Conservation (phyloP, 2,113 vertebrate species). For the Neogale vison region DNA sequence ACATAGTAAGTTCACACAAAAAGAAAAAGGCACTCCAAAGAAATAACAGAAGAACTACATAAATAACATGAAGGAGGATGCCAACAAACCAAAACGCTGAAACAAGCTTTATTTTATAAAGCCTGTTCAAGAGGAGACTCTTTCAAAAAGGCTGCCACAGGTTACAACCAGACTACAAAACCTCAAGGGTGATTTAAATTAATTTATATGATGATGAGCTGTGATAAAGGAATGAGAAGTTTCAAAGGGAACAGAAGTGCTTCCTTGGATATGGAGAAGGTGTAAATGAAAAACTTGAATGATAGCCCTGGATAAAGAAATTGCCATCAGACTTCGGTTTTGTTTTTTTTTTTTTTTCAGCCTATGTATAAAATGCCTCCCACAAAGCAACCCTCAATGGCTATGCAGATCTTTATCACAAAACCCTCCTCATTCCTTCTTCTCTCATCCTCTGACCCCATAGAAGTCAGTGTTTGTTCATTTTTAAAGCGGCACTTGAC, state of each 20-base stretch:
- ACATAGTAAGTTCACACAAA: neutral
- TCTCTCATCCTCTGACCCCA: neutral
- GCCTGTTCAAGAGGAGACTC: neutral
- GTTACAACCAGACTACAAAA: neutral
- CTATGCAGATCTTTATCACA: neutral
- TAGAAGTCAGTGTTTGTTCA: neutral
- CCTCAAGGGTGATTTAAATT: conserved; percentile 2
- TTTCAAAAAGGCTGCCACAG: neutral
- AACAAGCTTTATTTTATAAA: conserved; percentile 15
- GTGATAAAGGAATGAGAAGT: neutral
- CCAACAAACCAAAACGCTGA: neutral
- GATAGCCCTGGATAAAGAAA: neutral
- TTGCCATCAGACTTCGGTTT: neutral
- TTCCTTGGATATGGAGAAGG: neutral
- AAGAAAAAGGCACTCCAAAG: neutral
- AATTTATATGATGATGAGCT: conserved; percentile 15
- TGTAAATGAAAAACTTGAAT: neutral
- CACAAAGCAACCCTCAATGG: neutral
- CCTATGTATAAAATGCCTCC: neutral
- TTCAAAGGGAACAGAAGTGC: neutral
- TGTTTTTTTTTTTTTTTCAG: neutral
- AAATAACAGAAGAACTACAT: neutral
- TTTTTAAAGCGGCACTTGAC: neutral
- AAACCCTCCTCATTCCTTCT: neutral
- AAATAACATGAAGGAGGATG: neutral